phyloP scores from a whole-genome alignment of 2,797 vertebrate species.

The Cyclopterus lumpus region DNA sequence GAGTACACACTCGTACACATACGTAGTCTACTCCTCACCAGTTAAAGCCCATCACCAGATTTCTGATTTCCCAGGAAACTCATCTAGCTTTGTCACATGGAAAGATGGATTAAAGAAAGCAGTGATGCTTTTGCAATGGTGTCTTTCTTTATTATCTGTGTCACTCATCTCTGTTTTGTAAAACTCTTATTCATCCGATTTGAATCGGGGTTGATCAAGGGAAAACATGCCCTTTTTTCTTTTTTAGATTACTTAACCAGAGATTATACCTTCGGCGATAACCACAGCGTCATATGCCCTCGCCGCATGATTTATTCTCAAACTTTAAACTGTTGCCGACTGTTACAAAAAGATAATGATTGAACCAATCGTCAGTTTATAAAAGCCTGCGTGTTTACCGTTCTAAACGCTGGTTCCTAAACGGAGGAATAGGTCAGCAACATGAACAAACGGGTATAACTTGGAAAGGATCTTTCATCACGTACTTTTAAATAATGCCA shows the following conservation, averaged over 20 bases:
- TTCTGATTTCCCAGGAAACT: conserved; percentile 37
- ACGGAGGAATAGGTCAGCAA: background rate
- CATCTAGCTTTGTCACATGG: conserved; percentile 10
- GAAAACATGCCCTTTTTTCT: background rate
- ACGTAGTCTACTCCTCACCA: background rate
- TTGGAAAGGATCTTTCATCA: background rate
- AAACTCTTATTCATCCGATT: background rate
- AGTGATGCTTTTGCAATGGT: conserved; percentile 1
- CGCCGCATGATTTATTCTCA: background rate
- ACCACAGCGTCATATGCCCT: background rate
- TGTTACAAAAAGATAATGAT: background rate
- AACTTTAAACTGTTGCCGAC: background rate
- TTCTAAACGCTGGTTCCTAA: conserved; percentile 11
- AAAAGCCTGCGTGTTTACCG: background rate
- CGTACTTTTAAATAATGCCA: conserved; percentile 10
- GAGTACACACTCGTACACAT: background rate
- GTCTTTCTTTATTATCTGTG: background rate
- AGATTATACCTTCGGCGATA: background rate
- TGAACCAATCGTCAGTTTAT: background rate
- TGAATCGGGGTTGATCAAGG: background rate
- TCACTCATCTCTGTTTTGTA: background rate
- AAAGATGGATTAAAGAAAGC: conserved; percentile 35
- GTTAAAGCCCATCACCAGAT: conserved; percentile 31
- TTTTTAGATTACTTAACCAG: background rate
- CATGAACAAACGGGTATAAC: background rate